Percentiles rank a stretch among this genome's conserved stretches.
These are phyloP conservation scores for Nautilus pompilius DNA, from an alignment of 1,140 invertebrate genomes.

Conservation along the genomic window DNA sequence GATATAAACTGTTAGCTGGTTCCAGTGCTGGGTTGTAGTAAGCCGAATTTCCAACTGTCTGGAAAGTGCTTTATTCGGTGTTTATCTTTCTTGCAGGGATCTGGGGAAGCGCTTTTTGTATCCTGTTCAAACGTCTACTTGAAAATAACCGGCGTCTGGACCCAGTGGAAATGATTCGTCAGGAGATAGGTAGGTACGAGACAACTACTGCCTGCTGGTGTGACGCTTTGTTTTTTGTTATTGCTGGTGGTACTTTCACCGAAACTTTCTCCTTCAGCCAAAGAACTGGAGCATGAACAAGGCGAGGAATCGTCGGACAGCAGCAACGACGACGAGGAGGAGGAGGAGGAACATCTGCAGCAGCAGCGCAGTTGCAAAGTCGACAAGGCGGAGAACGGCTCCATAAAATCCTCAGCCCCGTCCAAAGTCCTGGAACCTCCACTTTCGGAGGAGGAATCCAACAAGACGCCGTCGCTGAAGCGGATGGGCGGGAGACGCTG, in stretches of 20 bases:
- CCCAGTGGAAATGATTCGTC: slow-evolving; percentile 53
- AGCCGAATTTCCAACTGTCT: too few species aligned
- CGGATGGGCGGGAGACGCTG: slow-evolving; percentile 2
- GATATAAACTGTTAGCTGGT: too few species aligned
- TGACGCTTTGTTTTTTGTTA: background rate
- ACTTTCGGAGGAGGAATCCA: background rate
- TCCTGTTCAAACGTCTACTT: slow-evolving; percentile 57
- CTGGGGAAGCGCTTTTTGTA: slow-evolving; percentile 60
- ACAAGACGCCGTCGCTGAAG: background rate
- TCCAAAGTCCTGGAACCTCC: too few species aligned
- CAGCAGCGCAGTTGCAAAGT: too few species aligned
- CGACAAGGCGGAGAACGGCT: too few species aligned
- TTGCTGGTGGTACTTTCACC: background rate
- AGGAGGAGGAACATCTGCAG: background rate
- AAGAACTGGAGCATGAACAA: slow-evolving; percentile 30
- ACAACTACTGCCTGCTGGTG: background rate
- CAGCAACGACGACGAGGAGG: slow-evolving; percentile 5
- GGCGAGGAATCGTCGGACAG: slow-evolving; percentile 30
- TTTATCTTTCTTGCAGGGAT: slow-evolving; percentile 41
- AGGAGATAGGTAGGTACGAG: slow-evolving; percentile 36
- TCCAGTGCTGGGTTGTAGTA: too few species aligned
- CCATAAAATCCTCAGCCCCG: too few species aligned
- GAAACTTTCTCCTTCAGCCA: slow-evolving; percentile 11
- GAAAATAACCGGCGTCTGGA: slow-evolving; percentile 49
- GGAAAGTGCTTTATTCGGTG: too few species aligned